These are phyloP conservation scores for Volucella zonaria DNA, from an alignment of 2,888 invertebrate genomes.

Conservation along the genomic window DNA sequence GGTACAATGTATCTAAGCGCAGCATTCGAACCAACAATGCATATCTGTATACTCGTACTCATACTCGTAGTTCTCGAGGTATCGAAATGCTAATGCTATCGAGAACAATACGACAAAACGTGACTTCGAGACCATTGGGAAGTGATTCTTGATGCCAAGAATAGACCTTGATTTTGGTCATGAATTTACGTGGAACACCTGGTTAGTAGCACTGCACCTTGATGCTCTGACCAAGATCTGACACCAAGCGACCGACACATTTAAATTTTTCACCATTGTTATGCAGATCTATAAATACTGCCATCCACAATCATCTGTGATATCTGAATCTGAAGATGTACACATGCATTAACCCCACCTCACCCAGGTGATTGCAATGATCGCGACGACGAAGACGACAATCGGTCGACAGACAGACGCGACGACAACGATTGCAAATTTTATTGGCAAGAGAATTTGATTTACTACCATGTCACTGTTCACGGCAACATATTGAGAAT, in stretches of 20 bases:
- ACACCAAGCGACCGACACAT: conserved; percentile 31
- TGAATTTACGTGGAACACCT: conserved; percentile 61
- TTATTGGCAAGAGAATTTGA: conserved; percentile 60
- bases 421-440: conserved; percentile 30
- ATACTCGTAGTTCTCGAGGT: conserved; percentile 35
- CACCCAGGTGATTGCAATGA: neutral
- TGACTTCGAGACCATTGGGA: conserved; percentile 43
- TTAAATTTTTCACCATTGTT: conserved; percentile 36
- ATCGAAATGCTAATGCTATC: conserved; percentile 62
- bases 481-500: conserved; percentile 9
- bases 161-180: conserved; percentile 45
- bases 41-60: conserved; percentile 9
- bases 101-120: conserved; percentile 62
- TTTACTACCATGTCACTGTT: conserved; percentile 39
- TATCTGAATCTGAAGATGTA: conserved; percentile 34
- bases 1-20: neutral
- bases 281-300: conserved; percentile 53
- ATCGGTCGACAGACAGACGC: neutral
- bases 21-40: conserved; percentile 5
- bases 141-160: conserved; percentile 21
- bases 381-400: too few species aligned
- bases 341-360: conserved; percentile 20
- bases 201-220: conserved; percentile 40
- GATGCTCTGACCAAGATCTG: conserved; percentile 23
- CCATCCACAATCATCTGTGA: conserved; percentile 33